Percentiles rank a stretch among this genome's conserved stretches.
phyloP scores from a whole-genome alignment of 1,140 invertebrate species.

The Rhyzopertha dominica region DNA sequence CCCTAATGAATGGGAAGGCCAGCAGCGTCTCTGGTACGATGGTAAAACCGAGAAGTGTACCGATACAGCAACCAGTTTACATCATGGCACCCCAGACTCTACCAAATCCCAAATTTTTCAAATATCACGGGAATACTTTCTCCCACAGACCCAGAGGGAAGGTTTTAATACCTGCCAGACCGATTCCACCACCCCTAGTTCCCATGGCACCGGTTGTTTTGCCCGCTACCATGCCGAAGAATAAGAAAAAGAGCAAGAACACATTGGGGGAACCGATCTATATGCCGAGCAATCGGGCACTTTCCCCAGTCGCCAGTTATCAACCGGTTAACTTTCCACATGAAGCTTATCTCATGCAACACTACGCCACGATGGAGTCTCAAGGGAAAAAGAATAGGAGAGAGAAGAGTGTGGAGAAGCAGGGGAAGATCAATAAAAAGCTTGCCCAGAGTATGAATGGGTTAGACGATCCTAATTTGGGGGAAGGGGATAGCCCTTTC shows the following conservation, averaged over 20 bases:
- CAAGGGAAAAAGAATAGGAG: slow-evolving; percentile 37
- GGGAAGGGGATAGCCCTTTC: slow-evolving; percentile 66
- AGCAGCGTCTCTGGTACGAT: slow-evolving; percentile 43
- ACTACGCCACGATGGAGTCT: slow-evolving; percentile 52
- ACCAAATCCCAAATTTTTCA: slow-evolving; percentile 44
- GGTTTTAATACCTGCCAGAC: slow-evolving; percentile 43
- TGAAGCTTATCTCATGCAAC: slow-evolving; percentile 57
- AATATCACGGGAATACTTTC: slow-evolving; percentile 40
- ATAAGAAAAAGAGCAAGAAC: slow-evolving; percentile 31
- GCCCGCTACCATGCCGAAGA: slow-evolving; percentile 33
- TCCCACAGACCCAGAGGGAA: slow-evolving; percentile 40
- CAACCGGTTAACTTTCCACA: slow-evolving; percentile 59
- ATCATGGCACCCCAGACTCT: slow-evolving; percentile 40
- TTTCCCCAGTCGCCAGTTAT: slow-evolving; percentile 57
- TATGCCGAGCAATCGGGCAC: slow-evolving; percentile 54
- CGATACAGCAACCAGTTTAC: slow-evolving; percentile 43
- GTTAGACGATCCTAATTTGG: slow-evolving; percentile 54
- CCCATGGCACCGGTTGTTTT: slow-evolving; percentile 38
- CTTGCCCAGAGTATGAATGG: slow-evolving; percentile 52
- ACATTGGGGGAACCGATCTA: slow-evolving; percentile 57
- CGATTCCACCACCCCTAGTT: slow-evolving; percentile 44
- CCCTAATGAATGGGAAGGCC: slow-evolving; percentile 46
- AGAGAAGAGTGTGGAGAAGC: slow-evolving; percentile 29
- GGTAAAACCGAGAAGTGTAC: slow-evolving; percentile 39
- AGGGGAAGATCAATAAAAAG: slow-evolving; percentile 47